A percentile compares a stretch with the other conserved stretches of the same genome.
phyloP scores from a whole-genome alignment of 2,797 vertebrate genomes.

The Nannoperca obscura region DNA sequence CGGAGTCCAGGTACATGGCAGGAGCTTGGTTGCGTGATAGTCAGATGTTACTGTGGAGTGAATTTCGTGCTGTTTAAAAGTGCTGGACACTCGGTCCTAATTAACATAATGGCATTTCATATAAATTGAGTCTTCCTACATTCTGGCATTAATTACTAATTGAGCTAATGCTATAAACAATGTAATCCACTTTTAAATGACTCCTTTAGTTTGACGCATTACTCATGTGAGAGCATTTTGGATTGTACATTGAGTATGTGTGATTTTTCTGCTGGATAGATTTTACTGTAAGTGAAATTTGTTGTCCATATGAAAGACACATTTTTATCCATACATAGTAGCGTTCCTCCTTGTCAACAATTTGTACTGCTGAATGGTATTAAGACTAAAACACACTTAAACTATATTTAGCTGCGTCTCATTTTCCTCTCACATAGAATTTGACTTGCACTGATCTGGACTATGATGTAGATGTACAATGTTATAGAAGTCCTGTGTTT shows the following conservation, averaged over 20 bases:
- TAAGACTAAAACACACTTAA: neutral
- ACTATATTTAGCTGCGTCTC: neutral
- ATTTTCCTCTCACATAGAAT: neutral
- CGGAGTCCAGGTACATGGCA: constrained; percentile 18
- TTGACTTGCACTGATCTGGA: neutral
- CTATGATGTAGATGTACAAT: neutral
- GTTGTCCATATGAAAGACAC: neutral
- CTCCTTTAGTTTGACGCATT: constrained; percentile 6
- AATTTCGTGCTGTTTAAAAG: constrained; percentile 28
- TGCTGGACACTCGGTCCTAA: constrained; percentile 40
- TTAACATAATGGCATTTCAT: constrained; percentile 45
- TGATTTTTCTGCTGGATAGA: neutral
- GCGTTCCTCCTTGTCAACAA: neutral
- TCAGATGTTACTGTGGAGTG: constrained; percentile 26
- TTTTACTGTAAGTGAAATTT: neutral
- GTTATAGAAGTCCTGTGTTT: neutral
- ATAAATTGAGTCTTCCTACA: constrained; percentile 47
- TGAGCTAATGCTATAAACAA: constrained; percentile 35
- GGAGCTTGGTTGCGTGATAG: constrained; percentile 6
- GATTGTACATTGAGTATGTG: neutral
- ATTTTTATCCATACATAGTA: neutral
- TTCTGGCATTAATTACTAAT: constrained; percentile 38
- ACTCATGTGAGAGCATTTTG: constrained; percentile 12
- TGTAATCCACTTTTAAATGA: constrained; percentile 20
- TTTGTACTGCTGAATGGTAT: neutral